Evolutionary conservation across 2,113 vertebrate genomes (phyloP).

Genomic region (Misgurnus anguillicaudatus): DNA sequence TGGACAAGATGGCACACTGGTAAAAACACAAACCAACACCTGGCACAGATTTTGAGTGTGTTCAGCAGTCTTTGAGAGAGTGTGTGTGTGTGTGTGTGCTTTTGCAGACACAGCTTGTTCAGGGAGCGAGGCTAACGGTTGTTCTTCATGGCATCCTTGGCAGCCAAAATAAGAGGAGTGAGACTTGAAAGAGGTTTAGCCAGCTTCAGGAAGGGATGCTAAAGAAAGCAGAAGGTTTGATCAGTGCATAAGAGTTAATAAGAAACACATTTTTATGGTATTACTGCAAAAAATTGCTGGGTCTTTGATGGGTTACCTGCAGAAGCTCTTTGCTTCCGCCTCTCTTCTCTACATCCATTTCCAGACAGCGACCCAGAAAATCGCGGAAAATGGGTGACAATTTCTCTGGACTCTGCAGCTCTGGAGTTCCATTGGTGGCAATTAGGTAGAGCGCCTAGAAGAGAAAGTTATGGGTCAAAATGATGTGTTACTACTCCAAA

Average conservation of each 20-base stretch:
- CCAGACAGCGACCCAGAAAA: conserved; percentile 93
- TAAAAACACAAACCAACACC: conserved; percentile 3
- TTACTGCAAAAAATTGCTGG: not conserved
- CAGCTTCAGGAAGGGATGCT: conserved; percentile 98
- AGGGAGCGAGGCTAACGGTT: conserved; percentile 81
- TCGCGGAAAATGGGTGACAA: conserved; percentile 94
- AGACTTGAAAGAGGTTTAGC: conserved; percentile 97
- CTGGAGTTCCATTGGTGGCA: conserved; percentile 97
- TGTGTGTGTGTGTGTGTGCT: not conserved
- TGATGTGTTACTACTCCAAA: not conserved
- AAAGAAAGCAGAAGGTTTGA: conserved; percentile 29
- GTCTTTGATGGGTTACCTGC: conserved; percentile 76
- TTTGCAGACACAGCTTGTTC: not conserved
- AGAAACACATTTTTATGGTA: not conserved
- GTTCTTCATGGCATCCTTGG: conserved; percentile 99
- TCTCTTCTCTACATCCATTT: conserved; percentile 98
- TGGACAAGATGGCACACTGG: conserved; percentile 24
- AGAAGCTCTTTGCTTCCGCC: conserved; percentile 94
- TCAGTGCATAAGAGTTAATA: not conserved
- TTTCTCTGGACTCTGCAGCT: conserved; percentile 97
- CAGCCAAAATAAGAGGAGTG: conserved; percentile 95
- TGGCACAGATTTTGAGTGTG: conserved; percentile 34
- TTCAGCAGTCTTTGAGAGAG: conserved; percentile 21
- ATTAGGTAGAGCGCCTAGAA: conserved; percentile 94
- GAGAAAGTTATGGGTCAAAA: not conserved